A percentile compares a stretch with the other conserved stretches of the same genome.
Conservation (phyloP, 2,797 vertebrate species). For the Danio kyathit region DNA sequence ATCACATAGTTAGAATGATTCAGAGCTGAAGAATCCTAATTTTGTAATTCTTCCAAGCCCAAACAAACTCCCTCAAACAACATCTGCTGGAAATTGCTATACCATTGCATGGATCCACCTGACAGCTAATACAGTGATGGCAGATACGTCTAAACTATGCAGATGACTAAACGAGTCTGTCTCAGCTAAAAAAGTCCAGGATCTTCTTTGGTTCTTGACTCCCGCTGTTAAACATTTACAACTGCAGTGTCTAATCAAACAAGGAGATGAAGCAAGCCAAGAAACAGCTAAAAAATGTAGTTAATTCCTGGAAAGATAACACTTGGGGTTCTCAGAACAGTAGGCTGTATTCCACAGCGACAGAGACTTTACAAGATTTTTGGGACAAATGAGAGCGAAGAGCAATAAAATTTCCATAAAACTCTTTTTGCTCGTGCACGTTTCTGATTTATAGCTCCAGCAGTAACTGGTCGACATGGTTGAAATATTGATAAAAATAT, state of each 20-base stretch:
- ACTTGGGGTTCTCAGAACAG: conserved; percentile 17
- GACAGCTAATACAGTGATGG: conserved; percentile 39
- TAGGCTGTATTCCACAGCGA: conserved; percentile 33
- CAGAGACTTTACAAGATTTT: conserved; percentile 40
- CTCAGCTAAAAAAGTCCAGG: conserved; percentile 13
- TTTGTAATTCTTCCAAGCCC: conserved; percentile 34
- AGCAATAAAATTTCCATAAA: conserved; percentile 5
- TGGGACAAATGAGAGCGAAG: conserved; percentile 7
- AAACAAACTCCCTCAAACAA: conserved; percentile 48
- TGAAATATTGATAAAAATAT: conserved; percentile 3
- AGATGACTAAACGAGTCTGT: conserved; percentile 19
- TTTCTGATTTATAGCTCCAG: conserved; percentile 20
- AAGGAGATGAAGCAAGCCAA: neutral
- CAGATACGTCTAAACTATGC: conserved; percentile 35
- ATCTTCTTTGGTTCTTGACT: conserved; percentile 28
- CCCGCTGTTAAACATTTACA: conserved; percentile 25
- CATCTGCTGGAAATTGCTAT: conserved; percentile 41
- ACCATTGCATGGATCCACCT: conserved; percentile 33
- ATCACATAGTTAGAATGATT: conserved; percentile 44
- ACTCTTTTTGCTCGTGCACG: neutral
- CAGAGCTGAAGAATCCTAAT: conserved; percentile 35
- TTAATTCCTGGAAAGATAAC: conserved; percentile 37
- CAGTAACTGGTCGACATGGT: neutral
- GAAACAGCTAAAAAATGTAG: neutral
- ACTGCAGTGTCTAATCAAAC: neutral